These are phyloP conservation scores for Pogoniulus pusillus DNA, from an alignment of 2,797 vertebrate species.

Conservation along the genomic window DNA sequence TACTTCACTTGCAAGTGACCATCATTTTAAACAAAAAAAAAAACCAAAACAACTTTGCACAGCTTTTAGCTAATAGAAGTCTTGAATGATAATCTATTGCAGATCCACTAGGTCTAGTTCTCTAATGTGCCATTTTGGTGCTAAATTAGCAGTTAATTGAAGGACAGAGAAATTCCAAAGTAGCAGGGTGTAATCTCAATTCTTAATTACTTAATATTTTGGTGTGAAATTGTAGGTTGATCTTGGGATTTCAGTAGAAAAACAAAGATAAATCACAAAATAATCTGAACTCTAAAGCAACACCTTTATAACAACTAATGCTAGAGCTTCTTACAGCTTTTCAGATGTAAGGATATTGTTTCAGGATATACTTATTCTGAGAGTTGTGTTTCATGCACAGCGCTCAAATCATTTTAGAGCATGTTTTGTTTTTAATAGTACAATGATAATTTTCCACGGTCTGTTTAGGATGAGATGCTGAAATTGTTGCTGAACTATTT, in stretches of 20 bases:
- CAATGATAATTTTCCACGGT: slow-evolving; percentile 19
- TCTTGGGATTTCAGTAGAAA: neutral
- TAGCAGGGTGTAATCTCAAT: neutral
- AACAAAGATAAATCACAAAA: slow-evolving; percentile 30
- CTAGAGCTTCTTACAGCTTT: neutral
- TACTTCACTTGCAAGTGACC: slow-evolving; percentile 48
- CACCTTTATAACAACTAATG: neutral
- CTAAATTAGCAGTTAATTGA: neutral
- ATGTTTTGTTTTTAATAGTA: slow-evolving; percentile 32
- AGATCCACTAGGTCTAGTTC: neutral
- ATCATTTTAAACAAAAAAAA: neutral
- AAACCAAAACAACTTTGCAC: slow-evolving; percentile 1
- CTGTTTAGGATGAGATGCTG: neutral
- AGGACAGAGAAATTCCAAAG: slow-evolving; percentile 9
- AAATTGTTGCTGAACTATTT: slow-evolving; percentile 15
- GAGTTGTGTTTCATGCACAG: neutral
- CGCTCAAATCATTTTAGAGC: neutral
- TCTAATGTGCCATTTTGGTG: neutral
- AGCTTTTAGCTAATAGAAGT: slow-evolving; percentile 62
- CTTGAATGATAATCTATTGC: slow-evolving; percentile 48
- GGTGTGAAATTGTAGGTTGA: neutral
- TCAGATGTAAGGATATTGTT: neutral
- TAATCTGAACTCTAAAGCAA: neutral
- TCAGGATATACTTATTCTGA: slow-evolving; percentile 10
- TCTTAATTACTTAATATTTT: slow-evolving; percentile 44